Conservation (phyloP, 2,113 vertebrate species). For the Corythoichthys haematopterus region DNA sequence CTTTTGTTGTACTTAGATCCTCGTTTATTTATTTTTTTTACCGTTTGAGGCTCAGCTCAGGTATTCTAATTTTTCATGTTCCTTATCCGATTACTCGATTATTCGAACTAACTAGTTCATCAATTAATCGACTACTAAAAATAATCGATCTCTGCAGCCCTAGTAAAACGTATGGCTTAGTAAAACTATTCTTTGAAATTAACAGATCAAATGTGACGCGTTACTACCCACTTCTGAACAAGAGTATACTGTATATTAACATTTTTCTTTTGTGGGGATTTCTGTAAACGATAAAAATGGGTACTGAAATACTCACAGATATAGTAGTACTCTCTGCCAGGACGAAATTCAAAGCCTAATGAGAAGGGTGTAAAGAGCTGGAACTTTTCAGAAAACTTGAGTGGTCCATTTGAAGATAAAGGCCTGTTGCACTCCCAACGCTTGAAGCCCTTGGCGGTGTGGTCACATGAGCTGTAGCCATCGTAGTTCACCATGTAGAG, state of each 20-base stretch:
- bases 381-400: slow-evolving; percentile 99
- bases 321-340: slow-evolving; percentile 97
- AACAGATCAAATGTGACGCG: too few relatives aligned
- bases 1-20: too few relatives aligned
- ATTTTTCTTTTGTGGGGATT: not conserved
- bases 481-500: slow-evolving; percentile 99
- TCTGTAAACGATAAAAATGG: not conserved
- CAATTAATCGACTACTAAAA: too few relatives aligned
- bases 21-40: too few relatives aligned
- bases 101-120: too few relatives aligned
- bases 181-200: too few relatives aligned
- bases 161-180: too few relatives aligned
- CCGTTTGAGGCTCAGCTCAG: too few relatives aligned
- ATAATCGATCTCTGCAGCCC: too few relatives aligned
- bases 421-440: slow-evolving; percentile 98
- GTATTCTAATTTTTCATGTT: too few relatives aligned
- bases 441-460: slow-evolving; percentile 96
- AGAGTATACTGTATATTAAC: not conserved
- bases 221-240: too few relatives aligned
- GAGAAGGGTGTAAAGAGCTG: slow-evolving; percentile 99
- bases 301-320: slow-evolving; percentile 88
- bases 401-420: slow-evolving; percentile 87
- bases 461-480: slow-evolving; percentile 95
- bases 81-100: too few relatives aligned
- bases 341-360: slow-evolving; percentile 95